Conservation (phyloP, 1,140 invertebrate genomes). For the Reticulitermes speratus region DNA sequence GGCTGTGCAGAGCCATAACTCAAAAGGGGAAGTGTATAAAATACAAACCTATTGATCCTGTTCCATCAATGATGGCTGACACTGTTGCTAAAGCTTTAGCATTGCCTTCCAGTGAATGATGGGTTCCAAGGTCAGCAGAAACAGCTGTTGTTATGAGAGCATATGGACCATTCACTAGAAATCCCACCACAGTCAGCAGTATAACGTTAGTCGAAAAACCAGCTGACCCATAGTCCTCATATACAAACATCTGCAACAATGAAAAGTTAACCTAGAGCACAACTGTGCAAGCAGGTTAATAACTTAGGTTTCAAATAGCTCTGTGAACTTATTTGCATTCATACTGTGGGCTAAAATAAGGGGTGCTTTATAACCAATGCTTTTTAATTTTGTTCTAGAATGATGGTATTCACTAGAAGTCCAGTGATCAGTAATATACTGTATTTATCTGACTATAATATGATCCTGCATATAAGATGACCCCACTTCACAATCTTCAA, state of each 20-base stretch:
- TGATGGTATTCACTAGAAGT: too few relatives aligned
- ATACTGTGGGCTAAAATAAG: too few relatives aligned
- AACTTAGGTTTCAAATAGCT: constrained; percentile 16
- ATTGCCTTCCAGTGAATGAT: constrained; percentile 79
- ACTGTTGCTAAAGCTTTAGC: constrained; percentile 91
- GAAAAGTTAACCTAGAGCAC: constrained; percentile 21
- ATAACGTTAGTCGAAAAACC: constrained; percentile 63
- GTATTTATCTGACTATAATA: too few relatives aligned
- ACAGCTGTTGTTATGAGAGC: constrained; percentile 95
- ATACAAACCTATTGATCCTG: constrained; percentile 77
- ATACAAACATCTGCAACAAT: constrained; percentile 71
- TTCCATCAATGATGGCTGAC: constrained; percentile 95
- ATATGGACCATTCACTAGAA: constrained; percentile 93
- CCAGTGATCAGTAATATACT: too few relatives aligned
- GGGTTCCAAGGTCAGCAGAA: constrained; percentile 89
- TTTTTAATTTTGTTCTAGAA: too few relatives aligned
- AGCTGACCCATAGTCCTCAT: constrained; percentile 67
- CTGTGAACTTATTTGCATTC: too few relatives aligned
- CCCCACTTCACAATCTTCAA: too few relatives aligned
- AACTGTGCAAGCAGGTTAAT: not conserved
- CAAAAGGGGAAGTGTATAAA: not conserved
- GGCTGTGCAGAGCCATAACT: too few relatives aligned
- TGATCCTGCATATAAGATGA: too few relatives aligned
- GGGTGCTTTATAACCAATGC: too few relatives aligned
- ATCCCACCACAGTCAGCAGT: constrained; percentile 74